Evolutionary conservation across 2,113 vertebrate genomes (phyloP).

Genomic region (Hipposideros armiger): DNA sequence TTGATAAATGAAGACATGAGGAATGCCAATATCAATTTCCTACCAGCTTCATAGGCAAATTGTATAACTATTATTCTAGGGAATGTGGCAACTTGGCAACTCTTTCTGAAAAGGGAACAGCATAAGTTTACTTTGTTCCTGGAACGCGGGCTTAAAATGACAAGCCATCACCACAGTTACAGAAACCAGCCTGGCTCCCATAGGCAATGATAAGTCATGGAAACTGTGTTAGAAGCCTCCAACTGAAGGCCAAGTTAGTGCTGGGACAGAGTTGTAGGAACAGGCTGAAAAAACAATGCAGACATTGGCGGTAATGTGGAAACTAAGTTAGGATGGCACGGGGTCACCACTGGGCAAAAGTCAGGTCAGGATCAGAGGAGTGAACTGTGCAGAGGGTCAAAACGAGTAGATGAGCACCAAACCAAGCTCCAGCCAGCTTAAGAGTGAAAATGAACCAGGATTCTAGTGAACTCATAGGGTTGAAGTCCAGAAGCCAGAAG

Average conservation of each 20-base stretch:
- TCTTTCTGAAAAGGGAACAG: not conserved
- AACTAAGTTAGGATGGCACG: not conserved
- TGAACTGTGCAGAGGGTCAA: not conserved
- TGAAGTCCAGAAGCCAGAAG: not conserved
- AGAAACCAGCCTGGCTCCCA: not conserved
- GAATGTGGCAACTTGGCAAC: not conserved
- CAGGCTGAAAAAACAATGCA: not conserved
- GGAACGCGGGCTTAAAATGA: not conserved
- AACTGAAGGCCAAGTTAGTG: not conserved
- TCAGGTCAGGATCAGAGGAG: not conserved
- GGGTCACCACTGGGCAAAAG: not conserved
- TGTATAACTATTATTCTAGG: not conserved
- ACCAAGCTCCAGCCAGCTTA: not conserved
- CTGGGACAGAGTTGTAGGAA: not conserved
- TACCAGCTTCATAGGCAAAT: not conserved
- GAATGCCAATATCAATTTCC: not conserved
- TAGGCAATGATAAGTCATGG: not conserved
- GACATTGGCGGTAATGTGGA: not conserved
- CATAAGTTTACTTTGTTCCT: not conserved
- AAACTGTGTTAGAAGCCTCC: not conserved
- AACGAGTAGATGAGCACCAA: not conserved
- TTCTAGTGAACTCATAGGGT: not conserved
- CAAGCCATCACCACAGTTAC: too few species aligned
- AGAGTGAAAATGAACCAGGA: not conserved
- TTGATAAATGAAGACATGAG: not conserved